A percentile compares a stretch with the other conserved stretches of the same genome.
Evolutionary conservation across 2,797 vertebrate species (phyloP).

Genomic region (Melanotaenia trifasciata): DNA sequence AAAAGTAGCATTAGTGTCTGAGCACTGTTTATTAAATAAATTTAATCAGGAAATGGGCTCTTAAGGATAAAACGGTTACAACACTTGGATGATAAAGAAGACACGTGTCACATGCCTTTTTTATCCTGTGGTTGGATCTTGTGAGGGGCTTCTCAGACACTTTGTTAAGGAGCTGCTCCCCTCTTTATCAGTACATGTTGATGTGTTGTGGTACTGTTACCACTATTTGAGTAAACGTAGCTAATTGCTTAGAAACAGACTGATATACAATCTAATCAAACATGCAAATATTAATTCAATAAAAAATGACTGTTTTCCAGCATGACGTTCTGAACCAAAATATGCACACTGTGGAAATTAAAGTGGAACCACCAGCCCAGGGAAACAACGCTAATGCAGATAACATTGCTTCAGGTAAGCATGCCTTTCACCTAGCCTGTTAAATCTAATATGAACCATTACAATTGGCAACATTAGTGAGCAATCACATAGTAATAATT

Average conservation of each 20-base stretch:
- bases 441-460: background rate
- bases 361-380: conserved; percentile 84
- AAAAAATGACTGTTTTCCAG: conserved; percentile 65
- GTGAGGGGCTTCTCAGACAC: conserved; percentile 58
- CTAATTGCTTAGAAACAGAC: background rate
- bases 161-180: conserved; percentile 54
- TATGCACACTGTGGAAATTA: conserved; percentile 83
- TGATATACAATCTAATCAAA: background rate
- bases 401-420: conserved; percentile 89
- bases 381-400: conserved; percentile 86
- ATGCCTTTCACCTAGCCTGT: background rate
- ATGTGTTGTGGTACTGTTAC: conserved; percentile 24
- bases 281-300: background rate
- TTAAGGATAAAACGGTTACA: conserved; percentile 36
- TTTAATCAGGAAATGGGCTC: conserved; percentile 43
- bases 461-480: background rate
- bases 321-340: conserved; percentile 75
- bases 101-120: conserved; percentile 57
- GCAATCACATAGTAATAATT: background rate
- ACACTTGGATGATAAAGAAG: conserved; percentile 61
- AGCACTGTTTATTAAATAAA: background rate
- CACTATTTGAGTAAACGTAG: background rate
- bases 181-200: conserved; percentile 68
- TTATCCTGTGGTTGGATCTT: conserved; percentile 46
- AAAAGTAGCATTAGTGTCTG: background rate